Conservation (phyloP, 2,113 vertebrate species). For the Phocoena phocoena region DNA sequence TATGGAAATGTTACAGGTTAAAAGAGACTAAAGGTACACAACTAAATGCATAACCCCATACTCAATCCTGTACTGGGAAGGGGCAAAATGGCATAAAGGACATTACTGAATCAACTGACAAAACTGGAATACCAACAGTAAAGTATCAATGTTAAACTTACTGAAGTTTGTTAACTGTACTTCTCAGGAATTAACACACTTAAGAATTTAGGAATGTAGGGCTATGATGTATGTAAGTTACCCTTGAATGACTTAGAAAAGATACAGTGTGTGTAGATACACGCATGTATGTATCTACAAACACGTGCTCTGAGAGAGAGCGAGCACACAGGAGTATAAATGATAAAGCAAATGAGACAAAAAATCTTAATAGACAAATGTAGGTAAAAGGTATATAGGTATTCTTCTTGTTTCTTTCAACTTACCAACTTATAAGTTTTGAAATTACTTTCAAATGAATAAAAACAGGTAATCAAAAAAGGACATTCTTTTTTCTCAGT, state of each 20-base stretch:
- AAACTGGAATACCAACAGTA: not conserved
- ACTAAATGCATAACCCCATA: not conserved
- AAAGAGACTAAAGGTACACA: not conserved
- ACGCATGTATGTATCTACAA: fast-evolving
- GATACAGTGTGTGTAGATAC: not conserved
- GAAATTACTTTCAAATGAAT: slow-evolving; percentile 21
- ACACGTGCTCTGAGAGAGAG: not conserved
- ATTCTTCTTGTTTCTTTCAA: not conserved
- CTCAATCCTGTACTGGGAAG: not conserved
- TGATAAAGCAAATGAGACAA: not conserved
- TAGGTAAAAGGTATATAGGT: not conserved
- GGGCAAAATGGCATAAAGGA: not conserved
- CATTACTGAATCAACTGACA: not conserved
- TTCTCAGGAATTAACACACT: not conserved
- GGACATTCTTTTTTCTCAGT: not conserved
- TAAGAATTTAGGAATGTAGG: not conserved
- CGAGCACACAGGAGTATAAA: not conserved
- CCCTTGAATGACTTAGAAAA: not conserved
- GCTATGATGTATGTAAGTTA: not conserved
- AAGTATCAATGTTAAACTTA: not conserved
- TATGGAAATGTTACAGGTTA: not conserved
- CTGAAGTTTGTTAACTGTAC: not conserved
- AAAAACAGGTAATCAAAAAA: slow-evolving; percentile 6
- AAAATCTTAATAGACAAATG: not conserved
- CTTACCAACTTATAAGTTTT: not conserved